Base-by-base conservation (phyloP, 2,113 vertebrate genomes). In the Heptranchias perlo region DNA sequence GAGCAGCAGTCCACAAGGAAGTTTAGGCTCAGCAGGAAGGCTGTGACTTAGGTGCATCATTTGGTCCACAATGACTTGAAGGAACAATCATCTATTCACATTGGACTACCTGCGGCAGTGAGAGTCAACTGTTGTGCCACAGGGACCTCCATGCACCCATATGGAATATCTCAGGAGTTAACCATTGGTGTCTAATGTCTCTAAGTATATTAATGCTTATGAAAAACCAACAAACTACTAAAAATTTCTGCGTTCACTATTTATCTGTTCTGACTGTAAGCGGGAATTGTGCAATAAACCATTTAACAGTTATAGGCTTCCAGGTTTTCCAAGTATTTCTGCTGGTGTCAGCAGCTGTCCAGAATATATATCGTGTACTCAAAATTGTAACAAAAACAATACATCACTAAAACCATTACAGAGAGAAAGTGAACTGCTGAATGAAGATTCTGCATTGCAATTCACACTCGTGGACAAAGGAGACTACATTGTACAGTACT, bases 381-480 rank as follows among this genome's bases (percentile, higher is more conserved):
- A 91, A 16, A 91, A n/a, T 35, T 58, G 87, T 58, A 58, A 91
- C 7, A 91, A 91, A 91, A 18, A 25, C 84, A 82, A n/a, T 44
- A 84, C 39, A 84, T 84, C 78, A 84, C 16, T 84, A 47, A 84
- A 84, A 44, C 1, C n/a, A 58, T 14, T 82, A 31, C 28, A 5
- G 11, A 5, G 3, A 58, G 49, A 35, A 61, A 91, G 1, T 16
- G 52, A 11, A 58, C 87, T 91, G 87, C 52, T 31, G 52, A 91
- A 58, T 35, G 44, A 52, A 87, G 82, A 86, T 89, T 89, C 86
- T 54, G 49, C 86, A 89, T 89, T 78, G 76, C 76, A 78, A n/a
- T 39, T 78, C 28, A 54, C 86, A 89, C 23, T 89, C 23, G 11
- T 28, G 87, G 52, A 91, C 31, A 91, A 91, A 87, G 84, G 84